phyloP scores from a whole-genome alignment of 2,888 invertebrate genomes.

The Mallateleia sp. region DNA sequence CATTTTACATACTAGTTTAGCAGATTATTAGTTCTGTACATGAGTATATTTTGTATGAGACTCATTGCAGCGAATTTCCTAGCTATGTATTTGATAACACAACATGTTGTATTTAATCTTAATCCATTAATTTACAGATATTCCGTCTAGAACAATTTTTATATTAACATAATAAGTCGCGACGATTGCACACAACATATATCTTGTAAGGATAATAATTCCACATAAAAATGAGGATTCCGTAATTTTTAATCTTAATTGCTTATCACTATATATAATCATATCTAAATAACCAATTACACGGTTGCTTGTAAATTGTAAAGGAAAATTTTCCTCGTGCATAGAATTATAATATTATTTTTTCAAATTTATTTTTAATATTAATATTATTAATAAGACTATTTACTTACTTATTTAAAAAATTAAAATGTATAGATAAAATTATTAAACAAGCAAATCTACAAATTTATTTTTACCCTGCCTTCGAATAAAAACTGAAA shows the following conservation, averaged over 20 bases:
- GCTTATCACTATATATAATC: constrained; percentile 64
- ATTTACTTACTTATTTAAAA: too few relatives aligned
- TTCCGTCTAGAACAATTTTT: constrained; percentile 46
- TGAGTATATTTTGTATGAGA: background rate
- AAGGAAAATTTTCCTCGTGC: background rate
- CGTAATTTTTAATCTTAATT: constrained; percentile 68
- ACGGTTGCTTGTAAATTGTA: constrained; percentile 44
- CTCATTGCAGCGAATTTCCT: constrained; percentile 36
- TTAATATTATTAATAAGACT: background rate
- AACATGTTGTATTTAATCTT: constrained; percentile 62
- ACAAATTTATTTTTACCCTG: too few relatives aligned
- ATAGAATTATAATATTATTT: background rate
- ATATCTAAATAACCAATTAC: constrained; percentile 69
- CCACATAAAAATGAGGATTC: constrained; percentile 39
- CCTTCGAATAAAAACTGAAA: too few relatives aligned
- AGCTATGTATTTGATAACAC: constrained; percentile 34
- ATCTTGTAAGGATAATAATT: constrained; percentile 65
- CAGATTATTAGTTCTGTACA: background rate
- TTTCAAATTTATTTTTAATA: background rate
- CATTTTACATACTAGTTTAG: background rate
- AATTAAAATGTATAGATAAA: too few relatives aligned
- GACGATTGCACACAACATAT: constrained; percentile 38
- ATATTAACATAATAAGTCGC: constrained; percentile 32
- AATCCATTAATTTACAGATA: constrained; percentile 70
- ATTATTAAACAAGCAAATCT: too few relatives aligned